phyloP scores from a whole-genome alignment of 2,888 invertebrate genomes.

The Acronicta alni region DNA sequence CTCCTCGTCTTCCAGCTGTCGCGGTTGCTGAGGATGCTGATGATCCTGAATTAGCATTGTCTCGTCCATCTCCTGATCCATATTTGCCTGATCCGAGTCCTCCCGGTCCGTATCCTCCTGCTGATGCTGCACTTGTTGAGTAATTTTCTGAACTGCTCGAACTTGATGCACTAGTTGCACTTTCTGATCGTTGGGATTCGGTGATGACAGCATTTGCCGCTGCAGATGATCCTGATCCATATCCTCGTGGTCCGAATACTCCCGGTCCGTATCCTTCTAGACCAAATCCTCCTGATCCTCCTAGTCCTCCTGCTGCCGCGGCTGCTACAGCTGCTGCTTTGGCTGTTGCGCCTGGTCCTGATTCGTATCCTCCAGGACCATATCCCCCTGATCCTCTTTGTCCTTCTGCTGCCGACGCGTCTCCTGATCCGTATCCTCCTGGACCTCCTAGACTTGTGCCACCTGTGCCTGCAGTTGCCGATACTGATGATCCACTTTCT shows the following conservation, averaged over 20 bases:
- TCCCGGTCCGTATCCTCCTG: too few relatives aligned
- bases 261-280: neutral
- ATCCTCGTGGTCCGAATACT: neutral
- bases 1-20: too few relatives aligned
- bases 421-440: neutral
- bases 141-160: too few relatives aligned
- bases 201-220: neutral
- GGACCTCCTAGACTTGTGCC: neutral
- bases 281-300: neutral
- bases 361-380: neutral
- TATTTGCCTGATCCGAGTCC: too few relatives aligned
- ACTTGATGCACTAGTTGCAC: too few relatives aligned
- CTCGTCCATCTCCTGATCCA: too few relatives aligned
- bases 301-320: neutral
- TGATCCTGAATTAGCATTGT: too few relatives aligned
- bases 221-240: slow-evolving; percentile 12
- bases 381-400: neutral
- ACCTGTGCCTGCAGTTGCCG: neutral
- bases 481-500: too few relatives aligned
- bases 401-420: neutral
- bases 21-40: too few relatives aligned
- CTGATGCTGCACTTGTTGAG: too few relatives aligned
- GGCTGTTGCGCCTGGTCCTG: neutral
- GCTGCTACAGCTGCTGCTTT: neutral
- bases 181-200: too few relatives aligned